Evolutionary conservation across 2,888 invertebrate species (phyloP).

Genomic region (Cetonia aurata): DNA sequence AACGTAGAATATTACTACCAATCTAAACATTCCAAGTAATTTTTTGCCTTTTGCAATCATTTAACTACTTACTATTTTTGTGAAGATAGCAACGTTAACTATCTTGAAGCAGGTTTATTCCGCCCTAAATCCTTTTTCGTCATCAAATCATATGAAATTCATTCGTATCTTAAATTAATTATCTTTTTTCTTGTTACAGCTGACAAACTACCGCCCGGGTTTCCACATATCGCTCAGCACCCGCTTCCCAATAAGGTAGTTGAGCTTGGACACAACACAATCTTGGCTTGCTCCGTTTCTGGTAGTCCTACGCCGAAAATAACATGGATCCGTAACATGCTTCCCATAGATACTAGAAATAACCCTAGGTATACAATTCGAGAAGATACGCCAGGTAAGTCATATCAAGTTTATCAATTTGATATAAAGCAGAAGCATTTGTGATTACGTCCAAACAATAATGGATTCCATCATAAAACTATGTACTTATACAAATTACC

Average conservation of each 20-base stretch:
- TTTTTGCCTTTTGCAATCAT: no score
- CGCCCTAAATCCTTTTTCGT: background rate
- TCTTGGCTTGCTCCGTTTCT: conserved; percentile 88
- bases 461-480: no score
- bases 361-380: conserved; percentile 89
- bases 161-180: background rate
- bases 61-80: no score
- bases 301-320: conserved; percentile 88
- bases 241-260: conserved; percentile 95
- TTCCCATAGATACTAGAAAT: conserved; percentile 86
- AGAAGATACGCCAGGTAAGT: conserved; percentile 81
- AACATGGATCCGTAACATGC: conserved; percentile 93
- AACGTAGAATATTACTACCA: no score
- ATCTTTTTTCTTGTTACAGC: conserved; percentile 70
- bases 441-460: no score
- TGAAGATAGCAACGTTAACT: no score
- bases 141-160: background rate
- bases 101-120: no score
- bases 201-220: conserved; percentile 91
- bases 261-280: conserved; percentile 93
- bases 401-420: background rate
- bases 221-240: conserved; percentile 89
- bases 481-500: no score
- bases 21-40: no score
- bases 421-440: no score